phyloP scores from a whole-genome alignment of 2,888 invertebrate species.

The Drosophila basisetae region DNA sequence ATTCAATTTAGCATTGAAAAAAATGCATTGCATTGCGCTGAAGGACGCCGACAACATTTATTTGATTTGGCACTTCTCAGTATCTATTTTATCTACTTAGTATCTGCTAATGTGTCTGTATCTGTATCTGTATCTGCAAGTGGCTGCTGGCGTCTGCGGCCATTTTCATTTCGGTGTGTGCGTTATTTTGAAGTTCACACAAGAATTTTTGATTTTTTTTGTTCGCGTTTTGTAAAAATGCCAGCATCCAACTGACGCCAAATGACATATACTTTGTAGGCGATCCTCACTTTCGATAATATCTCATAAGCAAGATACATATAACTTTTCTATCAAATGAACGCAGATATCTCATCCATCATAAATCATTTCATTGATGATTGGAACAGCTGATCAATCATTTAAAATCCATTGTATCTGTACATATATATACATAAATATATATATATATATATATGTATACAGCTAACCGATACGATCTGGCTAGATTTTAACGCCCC shows the following conservation, averaged over 20 bases:
- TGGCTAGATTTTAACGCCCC: constrained; percentile 32
- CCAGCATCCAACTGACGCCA: constrained; percentile 51
- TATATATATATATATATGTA: not conserved
- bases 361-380: not conserved
- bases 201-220: constrained; percentile 47
- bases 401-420: not conserved
- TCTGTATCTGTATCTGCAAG: constrained; percentile 24
- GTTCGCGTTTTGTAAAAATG: constrained; percentile 47
- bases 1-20: constrained; percentile 73
- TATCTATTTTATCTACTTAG: constrained; percentile 37
- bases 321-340: not conserved
- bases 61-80: constrained; percentile 64
- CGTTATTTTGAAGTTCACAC: constrained; percentile 66
- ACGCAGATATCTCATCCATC: not conserved
- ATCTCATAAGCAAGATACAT: constrained; percentile 4
- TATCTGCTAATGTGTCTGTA: constrained; percentile 28
- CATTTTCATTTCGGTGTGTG: constrained; percentile 23
- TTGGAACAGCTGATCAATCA: constrained; percentile 17
- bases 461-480: constrained; percentile 22
- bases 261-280: constrained; percentile 34
- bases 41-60: constrained; percentile 74
- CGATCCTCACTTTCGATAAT: constrained; percentile 16
- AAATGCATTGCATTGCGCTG: constrained; percentile 71
- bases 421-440: not conserved
- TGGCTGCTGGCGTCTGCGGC: constrained; percentile 60